Conservation (phyloP, 2,113 vertebrate species). For the Centropus unirufus region DNA sequence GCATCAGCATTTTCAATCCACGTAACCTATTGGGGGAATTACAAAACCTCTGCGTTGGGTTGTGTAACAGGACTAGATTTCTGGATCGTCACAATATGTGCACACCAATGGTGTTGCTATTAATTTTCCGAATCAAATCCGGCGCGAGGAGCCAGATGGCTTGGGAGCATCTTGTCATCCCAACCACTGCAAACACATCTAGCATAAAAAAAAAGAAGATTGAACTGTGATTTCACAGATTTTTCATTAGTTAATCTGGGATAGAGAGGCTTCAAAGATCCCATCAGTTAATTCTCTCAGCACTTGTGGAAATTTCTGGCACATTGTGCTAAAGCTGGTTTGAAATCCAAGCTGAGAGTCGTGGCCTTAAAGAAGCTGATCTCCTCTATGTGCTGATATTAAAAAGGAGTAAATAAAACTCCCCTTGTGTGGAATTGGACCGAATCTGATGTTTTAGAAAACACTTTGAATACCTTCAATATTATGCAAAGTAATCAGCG, state of each 20-base stretch:
- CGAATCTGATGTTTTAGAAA: slow-evolving; percentile 18
- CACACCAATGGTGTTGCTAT: slow-evolving; percentile 65
- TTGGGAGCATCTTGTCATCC: slow-evolving; percentile 71
- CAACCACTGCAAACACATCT: slow-evolving; percentile 53
- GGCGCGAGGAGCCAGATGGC: slow-evolving; percentile 69
- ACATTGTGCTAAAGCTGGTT: slow-evolving; percentile 76
- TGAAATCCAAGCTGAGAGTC: slow-evolving; percentile 74
- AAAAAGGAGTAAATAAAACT: not conserved
- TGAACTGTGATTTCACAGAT: slow-evolving; percentile 76
- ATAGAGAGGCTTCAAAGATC: slow-evolving; percentile 79
- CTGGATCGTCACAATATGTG: slow-evolving; percentile 58
- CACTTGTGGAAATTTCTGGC: slow-evolving; percentile 76
- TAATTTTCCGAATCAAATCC: slow-evolving; percentile 73
- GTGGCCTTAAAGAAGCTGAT: slow-evolving; percentile 56
- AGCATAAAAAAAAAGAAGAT: slow-evolving; percentile 65
- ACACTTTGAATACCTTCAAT: not conserved
- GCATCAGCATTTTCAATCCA: not conserved
- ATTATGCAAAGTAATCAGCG: not conserved
- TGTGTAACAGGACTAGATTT: slow-evolving; percentile 64
- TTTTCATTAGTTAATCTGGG: slow-evolving; percentile 81
- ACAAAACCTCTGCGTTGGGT: slow-evolving; percentile 3
- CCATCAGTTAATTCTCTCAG: slow-evolving; percentile 77
- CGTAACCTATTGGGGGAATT: not conserved
- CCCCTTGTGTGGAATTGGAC: slow-evolving; percentile 3
- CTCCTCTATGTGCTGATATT: slow-evolving; percentile 1